Base-by-base conservation (phyloP, 2,888 invertebrate genomes). In the Byasa hedistus region DNA sequence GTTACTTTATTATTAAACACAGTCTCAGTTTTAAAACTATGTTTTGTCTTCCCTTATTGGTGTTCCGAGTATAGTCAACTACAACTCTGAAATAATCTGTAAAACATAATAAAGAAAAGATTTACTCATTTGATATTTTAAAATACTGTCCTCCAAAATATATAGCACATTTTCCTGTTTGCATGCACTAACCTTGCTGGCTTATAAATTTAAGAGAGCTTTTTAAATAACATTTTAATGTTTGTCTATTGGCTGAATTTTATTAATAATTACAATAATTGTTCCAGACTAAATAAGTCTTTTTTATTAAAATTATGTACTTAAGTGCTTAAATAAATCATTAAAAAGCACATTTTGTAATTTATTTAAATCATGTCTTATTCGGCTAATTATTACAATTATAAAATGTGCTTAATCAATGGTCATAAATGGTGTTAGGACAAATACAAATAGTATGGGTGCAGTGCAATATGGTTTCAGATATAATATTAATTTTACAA, bases 161-260 rank as follows among this genome's bases (percentile, higher is more conserved):
- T 84, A 82, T 84, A 69, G 87, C 89, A 89, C 89, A 77, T 86
- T 86, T 82, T 84, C 79, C 84, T 83, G 83, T 86, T 83, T 84
- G 86, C 82, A 84, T 85, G 86, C 86, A 87, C 87, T 85, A 84
- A 82, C 83, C 79, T 83, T 48, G 84, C 83, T 72, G 78, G 86
- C 86, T 87, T 86, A 79, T 77, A 87, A 79, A 81, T 83, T 82
- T 82, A 83, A 81, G 82, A 76, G 82, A 79, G 84, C 82, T 84
- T 84, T 79, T 76, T 82, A 64, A 79, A 77, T 78, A 72, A 80
- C 79, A 63, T 66, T 66, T 66, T 56, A 81, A 81, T 83, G 75
- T 80, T 81, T 83, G 83, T 84, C 83, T 83, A 87, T 88, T 86
- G 83, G 86, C 86, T 82, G 82, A 83, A 84, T 78, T 82, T 83